Evolutionary conservation across 2,888 invertebrate species (phyloP).

Genomic region (Laspeyria flexula): DNA sequence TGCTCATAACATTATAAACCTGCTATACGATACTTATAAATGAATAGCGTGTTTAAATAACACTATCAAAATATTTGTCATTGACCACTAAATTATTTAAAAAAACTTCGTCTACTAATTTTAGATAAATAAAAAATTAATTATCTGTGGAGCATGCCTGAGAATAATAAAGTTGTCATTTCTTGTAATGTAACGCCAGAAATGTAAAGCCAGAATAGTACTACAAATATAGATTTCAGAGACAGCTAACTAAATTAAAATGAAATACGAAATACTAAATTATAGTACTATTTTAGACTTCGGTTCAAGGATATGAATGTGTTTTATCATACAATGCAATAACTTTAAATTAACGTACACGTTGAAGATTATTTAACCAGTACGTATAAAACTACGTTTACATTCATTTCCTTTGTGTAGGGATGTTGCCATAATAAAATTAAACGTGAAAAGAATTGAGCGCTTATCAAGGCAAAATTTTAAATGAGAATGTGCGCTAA

Average conservation of each 20-base stretch:
- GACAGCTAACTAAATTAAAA: neutral
- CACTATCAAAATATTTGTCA: conserved; percentile 17
- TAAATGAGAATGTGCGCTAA: conserved; percentile 42
- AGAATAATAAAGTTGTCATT: conserved; percentile 15
- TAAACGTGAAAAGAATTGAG: conserved; percentile 39
- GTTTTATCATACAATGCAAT: neutral
- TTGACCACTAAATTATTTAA: conserved; percentile 17
- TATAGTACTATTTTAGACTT: conserved; percentile 38
- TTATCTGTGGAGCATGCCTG: conserved; percentile 40
- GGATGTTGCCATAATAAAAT: conserved; percentile 29
- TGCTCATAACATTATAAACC: conserved; percentile 34
- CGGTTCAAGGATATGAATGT: conserved; percentile 28
- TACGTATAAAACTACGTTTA: neutral
- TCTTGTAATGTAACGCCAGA: conserved; percentile 27
- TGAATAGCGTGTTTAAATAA: conserved; percentile 26
- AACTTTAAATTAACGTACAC: too few species aligned
- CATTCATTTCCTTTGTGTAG: conserved; percentile 27
- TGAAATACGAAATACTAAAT: neutral
- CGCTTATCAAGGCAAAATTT: conserved; percentile 34
- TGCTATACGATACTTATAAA: conserved; percentile 13
- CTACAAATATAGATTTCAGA: conserved; percentile 14
- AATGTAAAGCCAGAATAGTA: conserved; percentile 27
- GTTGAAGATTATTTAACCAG: too few species aligned
- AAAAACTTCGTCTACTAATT: conserved; percentile 19
- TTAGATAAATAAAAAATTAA: conserved; percentile 24